phyloP scores from a whole-genome alignment of 2,888 invertebrate species.

The Acronicta aceris region DNA sequence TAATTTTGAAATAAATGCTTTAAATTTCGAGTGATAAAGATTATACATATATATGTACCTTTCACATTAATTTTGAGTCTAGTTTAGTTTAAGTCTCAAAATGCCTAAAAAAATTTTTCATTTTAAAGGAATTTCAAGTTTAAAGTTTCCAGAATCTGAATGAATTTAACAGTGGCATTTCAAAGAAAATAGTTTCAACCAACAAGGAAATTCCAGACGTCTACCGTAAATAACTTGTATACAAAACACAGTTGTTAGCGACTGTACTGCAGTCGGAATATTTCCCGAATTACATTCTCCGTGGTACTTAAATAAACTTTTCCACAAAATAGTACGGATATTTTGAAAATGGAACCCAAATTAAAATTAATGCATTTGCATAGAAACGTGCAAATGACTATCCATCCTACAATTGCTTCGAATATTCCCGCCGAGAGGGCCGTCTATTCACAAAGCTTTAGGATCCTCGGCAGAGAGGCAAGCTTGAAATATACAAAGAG shows the following conservation, averaged over 20 bases:
- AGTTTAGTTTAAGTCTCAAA: too few species aligned
- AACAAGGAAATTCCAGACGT: constrained; percentile 12
- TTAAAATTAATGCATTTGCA: constrained; percentile 39
- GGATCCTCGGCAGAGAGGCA: constrained; percentile 50
- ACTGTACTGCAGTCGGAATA: constrained; percentile 36
- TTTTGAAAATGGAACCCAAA: constrained; percentile 22
- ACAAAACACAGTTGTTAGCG: constrained; percentile 33
- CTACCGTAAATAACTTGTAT: constrained; percentile 11
- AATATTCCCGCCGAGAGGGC: constrained; percentile 49
- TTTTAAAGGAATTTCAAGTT: neutral
- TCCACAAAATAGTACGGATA: constrained; percentile 15
- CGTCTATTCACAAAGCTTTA: constrained; percentile 61
- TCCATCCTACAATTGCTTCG: constrained; percentile 51
- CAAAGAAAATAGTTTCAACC: constrained; percentile 15
- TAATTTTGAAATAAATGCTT: too few species aligned
- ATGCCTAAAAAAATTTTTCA: neutral
- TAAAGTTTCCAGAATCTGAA: neutral
- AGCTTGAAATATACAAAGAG: constrained; percentile 64
- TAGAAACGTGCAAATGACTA: constrained; percentile 34
- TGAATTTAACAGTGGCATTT: constrained; percentile 14
- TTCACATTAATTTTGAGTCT: too few species aligned
- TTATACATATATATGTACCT: too few species aligned
- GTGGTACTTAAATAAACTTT: constrained; percentile 37
- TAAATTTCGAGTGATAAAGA: too few species aligned
- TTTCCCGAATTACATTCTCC: constrained; percentile 31